Base-by-base conservation (phyloP, 1,140 invertebrate genomes). In the Drosophila athabasca region DNA sequence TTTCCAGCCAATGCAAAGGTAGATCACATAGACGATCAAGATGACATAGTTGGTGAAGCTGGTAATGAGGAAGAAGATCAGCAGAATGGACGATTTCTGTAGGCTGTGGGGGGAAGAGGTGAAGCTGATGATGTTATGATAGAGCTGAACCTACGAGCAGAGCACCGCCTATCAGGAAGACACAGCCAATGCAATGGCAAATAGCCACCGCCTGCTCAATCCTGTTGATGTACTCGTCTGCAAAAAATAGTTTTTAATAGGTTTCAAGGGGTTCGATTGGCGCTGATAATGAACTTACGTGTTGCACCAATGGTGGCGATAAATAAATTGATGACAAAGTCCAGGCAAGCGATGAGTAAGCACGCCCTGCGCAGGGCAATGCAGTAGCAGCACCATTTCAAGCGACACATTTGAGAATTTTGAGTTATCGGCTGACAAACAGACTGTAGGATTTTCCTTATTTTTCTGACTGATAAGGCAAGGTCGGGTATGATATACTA, bases 11-110 rank as follows among this genome's bases (percentile, higher is more conserved):
- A 43, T 13, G 6, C 29, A 3, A 31, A 44, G 13, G n/a, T 26
- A 48, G 31, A 51, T 15, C 22, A 39, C 24, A 39, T 67, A 53
- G 13, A 22, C 2, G 1, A 46, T 6, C 39, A 62, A 0, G 6
- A 85, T 65, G 8, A 43, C 0, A 0, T n/a, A 22, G 17, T 85
- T 85, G 41, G 72, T 52, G 5, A 87, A 2, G 17, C 68, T 62
- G 8, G 81, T 87, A 39, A 85, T 85, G 3, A 85, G 65, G 26
- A 65, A 85, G 31, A 85, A 85, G 22, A 70, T 46, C 55, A 85
- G 43, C 11, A 85, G 51, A 17, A 85, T 51, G 9, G 65, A 67
- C 2, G 81, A 80, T 46, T 22, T 41, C 81, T 85, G 53, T 5
- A 26, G 22, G 17, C 11, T 22, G 8, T 11, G 22, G 2, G 48